phyloP scores from a whole-genome alignment of 2,113 vertebrate species.

The Gavia stellata region DNA sequence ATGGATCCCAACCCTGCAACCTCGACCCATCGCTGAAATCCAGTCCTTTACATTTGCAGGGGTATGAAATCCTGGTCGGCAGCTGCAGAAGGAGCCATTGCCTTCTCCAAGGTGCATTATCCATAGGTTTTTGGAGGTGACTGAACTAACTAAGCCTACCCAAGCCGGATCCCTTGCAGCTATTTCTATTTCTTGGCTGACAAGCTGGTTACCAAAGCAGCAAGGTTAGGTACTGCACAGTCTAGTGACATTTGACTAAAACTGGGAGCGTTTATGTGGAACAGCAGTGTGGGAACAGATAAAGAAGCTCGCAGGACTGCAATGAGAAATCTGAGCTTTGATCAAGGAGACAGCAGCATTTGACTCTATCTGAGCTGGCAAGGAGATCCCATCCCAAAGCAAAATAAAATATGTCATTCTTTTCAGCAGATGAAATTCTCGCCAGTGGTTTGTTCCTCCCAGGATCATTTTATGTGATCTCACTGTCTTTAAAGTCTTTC shows the following conservation, averaged over 20 bases:
- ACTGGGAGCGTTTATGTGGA: not conserved
- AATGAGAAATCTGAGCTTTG: conserved; percentile 19
- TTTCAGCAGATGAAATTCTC: conserved; percentile 27
- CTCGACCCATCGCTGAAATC: not conserved
- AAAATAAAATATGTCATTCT: conserved; percentile 34
- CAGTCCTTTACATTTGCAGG: not conserved
- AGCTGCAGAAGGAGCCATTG: not conserved
- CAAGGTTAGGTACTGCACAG: not conserved
- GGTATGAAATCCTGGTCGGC: not conserved
- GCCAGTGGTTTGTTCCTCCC: conserved; percentile 17
- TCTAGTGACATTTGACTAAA: not conserved
- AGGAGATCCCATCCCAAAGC: conserved; percentile 18
- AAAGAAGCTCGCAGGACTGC: not conserved
- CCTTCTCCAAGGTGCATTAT: not conserved
- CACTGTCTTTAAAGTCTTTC: conserved; percentile 29
- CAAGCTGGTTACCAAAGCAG: conserved; percentile 3
- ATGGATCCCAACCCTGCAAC: not conserved
- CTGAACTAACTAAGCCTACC: not conserved
- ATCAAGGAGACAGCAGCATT: conserved; percentile 15
- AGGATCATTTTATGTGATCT: not conserved
- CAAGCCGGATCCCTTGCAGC: not conserved
- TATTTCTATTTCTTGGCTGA: conserved; percentile 19
- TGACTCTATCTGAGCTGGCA: conserved; percentile 27
- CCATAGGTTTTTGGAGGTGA: not conserved
- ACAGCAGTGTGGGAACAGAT: conserved; percentile 5